phyloP scores from a whole-genome alignment of 2,888 invertebrate genomes.

The Rhynchonema sp. region DNA sequence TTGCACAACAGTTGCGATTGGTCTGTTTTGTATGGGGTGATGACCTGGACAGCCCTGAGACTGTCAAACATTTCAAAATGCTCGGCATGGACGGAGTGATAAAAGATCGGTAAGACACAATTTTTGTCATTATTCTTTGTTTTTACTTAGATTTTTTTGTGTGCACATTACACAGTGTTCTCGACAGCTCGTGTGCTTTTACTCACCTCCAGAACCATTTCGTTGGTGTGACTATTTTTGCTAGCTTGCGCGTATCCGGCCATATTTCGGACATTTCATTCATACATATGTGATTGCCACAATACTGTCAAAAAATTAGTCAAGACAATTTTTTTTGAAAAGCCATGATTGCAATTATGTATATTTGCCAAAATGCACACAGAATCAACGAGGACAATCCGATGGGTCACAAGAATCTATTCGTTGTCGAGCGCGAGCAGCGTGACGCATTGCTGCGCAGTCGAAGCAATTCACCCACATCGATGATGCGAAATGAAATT shows the following conservation, averaged over 20 bases:
- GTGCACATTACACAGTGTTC: no score
- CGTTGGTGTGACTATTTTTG: no score
- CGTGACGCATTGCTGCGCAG: background rate
- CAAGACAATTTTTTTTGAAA: no score
- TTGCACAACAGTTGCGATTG: conserved; percentile 54
- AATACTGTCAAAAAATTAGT: no score
- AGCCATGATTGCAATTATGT: no score
- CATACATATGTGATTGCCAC: no score
- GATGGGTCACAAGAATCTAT: background rate
- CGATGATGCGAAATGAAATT: no score
- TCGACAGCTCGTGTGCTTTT: no score
- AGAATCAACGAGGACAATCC: background rate
- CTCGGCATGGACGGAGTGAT: conserved; percentile 85
- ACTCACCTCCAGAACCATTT: no score
- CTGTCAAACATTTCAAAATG: conserved; percentile 62
- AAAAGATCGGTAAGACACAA: conserved; percentile 54
- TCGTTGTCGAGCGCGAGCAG: background rate
- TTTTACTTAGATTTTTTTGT: background rate
- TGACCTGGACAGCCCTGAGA: conserved; percentile 68
- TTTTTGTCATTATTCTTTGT: conserved; percentile 11
- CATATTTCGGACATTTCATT: no score
- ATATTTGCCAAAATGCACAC: no score
- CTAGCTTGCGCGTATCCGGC: no score
- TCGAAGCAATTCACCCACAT: background rate
- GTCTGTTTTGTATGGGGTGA: conserved; percentile 94